Percentiles rank a stretch among this genome's conserved stretches.
These are phyloP conservation scores for Lycophotia porphyrea DNA, from an alignment of 2,888 invertebrate genomes.

Conservation along the genomic window DNA sequence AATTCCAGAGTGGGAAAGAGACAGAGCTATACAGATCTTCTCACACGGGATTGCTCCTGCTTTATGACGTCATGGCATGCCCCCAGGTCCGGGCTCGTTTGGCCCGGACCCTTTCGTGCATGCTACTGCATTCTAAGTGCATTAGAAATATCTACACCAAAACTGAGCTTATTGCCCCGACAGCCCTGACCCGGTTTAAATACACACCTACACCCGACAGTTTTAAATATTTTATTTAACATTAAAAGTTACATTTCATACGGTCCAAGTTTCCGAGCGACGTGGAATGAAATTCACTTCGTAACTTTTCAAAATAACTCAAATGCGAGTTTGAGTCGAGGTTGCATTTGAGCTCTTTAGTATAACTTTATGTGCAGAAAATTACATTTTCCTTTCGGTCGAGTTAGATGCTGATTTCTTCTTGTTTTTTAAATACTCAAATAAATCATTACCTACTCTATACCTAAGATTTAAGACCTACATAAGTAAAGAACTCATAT, in stretches of 20 bases:
- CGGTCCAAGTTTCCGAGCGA: slow-evolving; percentile 9
- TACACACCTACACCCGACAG: background rate
- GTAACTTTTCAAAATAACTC: slow-evolving; percentile 24
- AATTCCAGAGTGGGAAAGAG: too few relatives aligned
- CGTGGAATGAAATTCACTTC: slow-evolving; percentile 14
- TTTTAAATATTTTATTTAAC: slow-evolving; percentile 5
- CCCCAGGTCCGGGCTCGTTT: background rate
- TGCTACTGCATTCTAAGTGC: background rate
- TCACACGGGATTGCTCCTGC: too few relatives aligned
- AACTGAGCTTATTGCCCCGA: too few relatives aligned
- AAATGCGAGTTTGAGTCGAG: background rate
- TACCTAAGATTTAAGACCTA: background rate
- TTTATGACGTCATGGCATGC: too few relatives aligned
- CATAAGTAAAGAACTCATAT: background rate
- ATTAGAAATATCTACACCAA: background rate
- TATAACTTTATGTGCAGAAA: slow-evolving; percentile 13
- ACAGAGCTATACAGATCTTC: too few relatives aligned
- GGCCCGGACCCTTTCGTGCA: background rate
- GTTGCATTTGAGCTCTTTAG: slow-evolving; percentile 19
- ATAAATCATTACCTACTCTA: background rate
- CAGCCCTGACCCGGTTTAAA: background rate
- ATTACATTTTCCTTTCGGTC: background rate
- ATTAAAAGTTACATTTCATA: slow-evolving; percentile 11
- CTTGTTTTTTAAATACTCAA: background rate
- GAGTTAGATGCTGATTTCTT: background rate